These are phyloP conservation scores for Eurypyga helias DNA, from an alignment of 2,113 vertebrate species.

Conservation along the genomic window DNA sequence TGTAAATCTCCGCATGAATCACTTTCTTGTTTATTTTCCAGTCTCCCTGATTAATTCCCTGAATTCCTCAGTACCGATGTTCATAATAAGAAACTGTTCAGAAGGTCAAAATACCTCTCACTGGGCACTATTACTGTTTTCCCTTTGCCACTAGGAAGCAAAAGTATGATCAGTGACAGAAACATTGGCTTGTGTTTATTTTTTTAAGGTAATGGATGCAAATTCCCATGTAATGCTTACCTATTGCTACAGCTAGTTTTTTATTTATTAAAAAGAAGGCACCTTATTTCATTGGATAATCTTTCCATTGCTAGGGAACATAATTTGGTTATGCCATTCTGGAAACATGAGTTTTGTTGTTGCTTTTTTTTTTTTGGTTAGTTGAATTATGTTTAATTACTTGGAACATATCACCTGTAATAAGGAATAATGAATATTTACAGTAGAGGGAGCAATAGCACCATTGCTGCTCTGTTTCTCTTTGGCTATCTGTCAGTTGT, in stretches of 20 bases:
- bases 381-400: neutral
- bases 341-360: neutral
- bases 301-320: neutral
- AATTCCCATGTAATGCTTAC: neutral
- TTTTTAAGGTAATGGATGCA: neutral
- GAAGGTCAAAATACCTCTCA: neutral
- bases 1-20: slow-evolving; percentile 30
- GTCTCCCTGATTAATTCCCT: slow-evolving; percentile 12
- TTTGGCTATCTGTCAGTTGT: neutral
- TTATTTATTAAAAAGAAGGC: neutral
- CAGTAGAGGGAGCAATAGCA: slow-evolving; percentile 80
- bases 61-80: neutral
- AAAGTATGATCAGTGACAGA: neutral
- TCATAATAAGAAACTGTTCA: neutral
- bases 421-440: slow-evolving; percentile 54
- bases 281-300: neutral
- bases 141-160: neutral
- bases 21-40: slow-evolving; percentile 35
- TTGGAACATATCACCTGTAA: neutral
- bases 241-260: neutral
- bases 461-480: slow-evolving; percentile 18
- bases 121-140: neutral
- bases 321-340: neutral
- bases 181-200: neutral
- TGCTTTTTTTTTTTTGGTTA: neutral